Evolutionary conservation across 2,888 invertebrate genomes (phyloP), one percentile per base, ranked within the genome.

Genomic region (Rhimphoctona megacephalus): DNA sequence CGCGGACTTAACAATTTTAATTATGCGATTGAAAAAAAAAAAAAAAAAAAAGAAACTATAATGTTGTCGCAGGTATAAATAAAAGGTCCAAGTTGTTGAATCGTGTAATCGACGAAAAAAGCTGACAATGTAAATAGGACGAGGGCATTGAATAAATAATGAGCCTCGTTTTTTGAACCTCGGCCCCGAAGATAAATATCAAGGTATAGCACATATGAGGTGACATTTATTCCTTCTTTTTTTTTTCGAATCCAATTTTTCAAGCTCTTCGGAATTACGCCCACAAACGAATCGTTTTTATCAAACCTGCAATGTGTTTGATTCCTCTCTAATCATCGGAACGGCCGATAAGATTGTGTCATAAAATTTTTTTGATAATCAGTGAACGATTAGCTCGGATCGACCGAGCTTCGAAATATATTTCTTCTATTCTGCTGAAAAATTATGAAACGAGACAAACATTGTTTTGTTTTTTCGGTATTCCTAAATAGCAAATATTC

Each of bases 301-400:
- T 61, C 30, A 17, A 61, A 57, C 57, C 14, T 14, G 57, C 30
- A 30, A 61, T 61, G 57, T 57, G 30, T 17, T 61, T 14, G 57
- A 17, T 61, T 61, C 61, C 17, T 30, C 17, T 61, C 30, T 30
- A 61, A 61, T 61, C 61, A 61, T 61, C 9, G 61, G 30, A 61
- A 61, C 61, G 61, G 17, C 30, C 30, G 61, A 61, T 61, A 61
- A 61, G 61, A 61, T 61, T n/a, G n/a, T n/a, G n/a, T n/a, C n/a
- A n/a, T n/a, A n/a, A n/a, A n/a, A n/a, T n/a, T 25, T 25, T 5
- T 22, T 25, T 17, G 11, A 30, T 30, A 61, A 61, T 61, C 30
- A 61, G 30, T 61, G 25, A 17, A 61, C 30, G 61, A 61, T 61
- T 30, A 30, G 5, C 61, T 17, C 17, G 5, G 14, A 30, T 9